Evolutionary conservation across 2,888 invertebrate species (phyloP).

Genomic region (Anoplius nigerrimus): DNA sequence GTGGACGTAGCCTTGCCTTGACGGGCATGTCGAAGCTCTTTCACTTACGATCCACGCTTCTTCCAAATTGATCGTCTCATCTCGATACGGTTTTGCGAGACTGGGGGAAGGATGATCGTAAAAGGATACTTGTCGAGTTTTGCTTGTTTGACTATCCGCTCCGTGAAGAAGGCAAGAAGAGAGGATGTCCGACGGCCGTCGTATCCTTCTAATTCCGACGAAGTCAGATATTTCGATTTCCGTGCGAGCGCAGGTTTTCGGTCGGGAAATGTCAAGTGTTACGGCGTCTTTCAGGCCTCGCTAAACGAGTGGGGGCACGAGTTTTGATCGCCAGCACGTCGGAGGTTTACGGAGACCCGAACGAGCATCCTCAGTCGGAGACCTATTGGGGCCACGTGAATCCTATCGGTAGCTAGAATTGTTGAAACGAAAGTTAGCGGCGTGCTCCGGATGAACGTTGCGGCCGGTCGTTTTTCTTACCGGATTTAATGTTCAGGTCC

Average conservation of each 20-base stretch:
- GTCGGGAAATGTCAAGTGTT: neutral
- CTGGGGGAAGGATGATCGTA: no score
- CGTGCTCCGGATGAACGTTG: neutral
- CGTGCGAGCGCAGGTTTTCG: neutral
- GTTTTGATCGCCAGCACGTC: slow-evolving; percentile 98
- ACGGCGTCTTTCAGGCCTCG: slow-evolving; percentile 81
- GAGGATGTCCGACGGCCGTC: no score
- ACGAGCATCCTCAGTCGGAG: slow-evolving; percentile 98
- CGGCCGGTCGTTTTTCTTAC: neutral
- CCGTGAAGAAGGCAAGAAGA: no score
- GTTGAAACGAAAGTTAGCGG: neutral
- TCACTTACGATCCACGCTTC: no score
- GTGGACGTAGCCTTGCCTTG: no score
- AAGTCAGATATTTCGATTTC: no score
- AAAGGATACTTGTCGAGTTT: no score
- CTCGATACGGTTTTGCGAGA: no score
- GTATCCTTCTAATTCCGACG: no score
- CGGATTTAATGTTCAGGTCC: slow-evolving; percentile 79
- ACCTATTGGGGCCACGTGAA: slow-evolving; percentile 99
- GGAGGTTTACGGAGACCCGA: slow-evolving; percentile 99
- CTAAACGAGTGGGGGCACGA: slow-evolving; percentile 93
- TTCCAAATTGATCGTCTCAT: no score
- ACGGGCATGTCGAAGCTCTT: no score
- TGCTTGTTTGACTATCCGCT: no score
- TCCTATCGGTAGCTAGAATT: slow-evolving; percentile 85